Percentiles rank a stretch among this genome's conserved stretches.
These are phyloP conservation scores for Rhombomys opimus DNA, from an alignment of 2,113 vertebrate species.

Conservation along the genomic window DNA sequence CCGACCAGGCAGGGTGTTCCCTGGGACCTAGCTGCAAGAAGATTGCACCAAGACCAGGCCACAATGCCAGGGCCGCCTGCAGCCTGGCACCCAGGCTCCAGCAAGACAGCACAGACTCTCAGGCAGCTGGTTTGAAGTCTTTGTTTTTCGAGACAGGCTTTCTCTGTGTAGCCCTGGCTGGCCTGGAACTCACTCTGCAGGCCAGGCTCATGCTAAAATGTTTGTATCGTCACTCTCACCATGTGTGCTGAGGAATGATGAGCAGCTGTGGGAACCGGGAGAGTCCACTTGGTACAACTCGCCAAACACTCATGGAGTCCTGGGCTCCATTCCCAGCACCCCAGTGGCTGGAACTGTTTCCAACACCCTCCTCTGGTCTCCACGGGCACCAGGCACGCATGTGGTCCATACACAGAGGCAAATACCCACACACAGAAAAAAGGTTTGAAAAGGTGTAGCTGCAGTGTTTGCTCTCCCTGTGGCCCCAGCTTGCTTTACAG, in stretches of 20 bases:
- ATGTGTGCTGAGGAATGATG: no score
- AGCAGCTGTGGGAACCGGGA: not conserved
- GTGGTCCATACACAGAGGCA: not conserved
- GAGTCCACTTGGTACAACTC: not conserved
- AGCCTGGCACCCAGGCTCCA: not conserved
- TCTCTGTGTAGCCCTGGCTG: not conserved
- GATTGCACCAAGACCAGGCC: not conserved
- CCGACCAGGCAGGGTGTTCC: not conserved
- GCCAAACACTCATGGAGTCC: accelerated
- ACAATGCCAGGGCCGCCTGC: not conserved
- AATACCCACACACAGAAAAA: not conserved
- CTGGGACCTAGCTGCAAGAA: not conserved
- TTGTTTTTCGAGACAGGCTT: not conserved
- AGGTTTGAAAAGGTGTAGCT: no score
- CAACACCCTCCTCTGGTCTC: not conserved
- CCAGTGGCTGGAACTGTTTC: not conserved
- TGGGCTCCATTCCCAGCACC: not conserved
- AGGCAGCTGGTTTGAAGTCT: not conserved
- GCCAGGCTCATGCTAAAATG: not conserved
- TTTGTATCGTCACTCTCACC: not conserved
- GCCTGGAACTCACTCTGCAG: not conserved
- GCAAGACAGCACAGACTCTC: not conserved
- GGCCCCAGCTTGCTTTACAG: no score
- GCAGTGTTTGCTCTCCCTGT: no score
- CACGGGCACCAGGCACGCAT: not conserved